phyloP scores from a whole-genome alignment of 2,113 vertebrate species.

The Bubo bubo region DNA sequence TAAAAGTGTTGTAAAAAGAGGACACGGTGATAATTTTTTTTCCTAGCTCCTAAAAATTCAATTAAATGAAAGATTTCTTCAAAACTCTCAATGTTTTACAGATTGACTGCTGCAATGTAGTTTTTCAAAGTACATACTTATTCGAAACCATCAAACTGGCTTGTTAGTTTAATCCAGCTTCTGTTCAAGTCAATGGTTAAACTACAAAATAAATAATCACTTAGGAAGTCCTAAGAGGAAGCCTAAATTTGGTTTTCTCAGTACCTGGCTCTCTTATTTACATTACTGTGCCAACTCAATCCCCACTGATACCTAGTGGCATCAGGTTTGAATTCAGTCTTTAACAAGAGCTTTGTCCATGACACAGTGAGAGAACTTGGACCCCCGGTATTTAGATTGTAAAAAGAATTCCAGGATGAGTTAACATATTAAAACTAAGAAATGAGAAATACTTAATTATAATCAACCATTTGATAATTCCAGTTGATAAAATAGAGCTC shows the following conservation, averaged over 20 bases:
- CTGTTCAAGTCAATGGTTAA: not conserved
- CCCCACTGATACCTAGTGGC: not conserved
- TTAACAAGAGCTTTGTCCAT: not conserved
- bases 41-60: not conserved
- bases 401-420: not conserved
- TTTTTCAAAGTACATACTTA: not conserved
- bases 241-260: not conserved
- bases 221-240: not conserved
- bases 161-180: not conserved
- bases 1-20: not conserved
- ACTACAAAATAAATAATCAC: not conserved
- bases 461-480: not conserved
- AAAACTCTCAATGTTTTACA: not conserved
- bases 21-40: not conserved
- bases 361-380: not conserved
- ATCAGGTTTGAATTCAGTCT: not conserved
- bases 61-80: not conserved
- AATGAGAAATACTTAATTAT: not conserved
- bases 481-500: not conserved
- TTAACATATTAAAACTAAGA: not conserved
- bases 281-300: not conserved
- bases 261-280: not conserved
- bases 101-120: not conserved
- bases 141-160: not conserved
- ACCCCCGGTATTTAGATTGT: not conserved